These are phyloP conservation scores for Nyctibius bracteatus DNA, from an alignment of 2,113 vertebrate genomes.

Conservation along the genomic window DNA sequence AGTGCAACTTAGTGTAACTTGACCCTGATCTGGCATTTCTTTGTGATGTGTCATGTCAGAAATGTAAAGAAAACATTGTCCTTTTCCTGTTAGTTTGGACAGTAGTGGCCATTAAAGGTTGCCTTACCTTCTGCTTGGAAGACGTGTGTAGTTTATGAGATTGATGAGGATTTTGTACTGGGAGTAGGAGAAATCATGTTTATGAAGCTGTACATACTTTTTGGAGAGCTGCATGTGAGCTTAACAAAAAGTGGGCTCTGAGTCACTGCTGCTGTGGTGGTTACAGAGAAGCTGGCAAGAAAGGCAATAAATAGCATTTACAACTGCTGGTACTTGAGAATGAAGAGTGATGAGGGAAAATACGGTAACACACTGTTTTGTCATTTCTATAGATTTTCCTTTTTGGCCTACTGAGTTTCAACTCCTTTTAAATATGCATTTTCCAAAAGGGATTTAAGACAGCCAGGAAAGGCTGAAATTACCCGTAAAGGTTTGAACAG, in stretches of 20 bases:
- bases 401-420: neutral
- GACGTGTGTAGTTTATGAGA: neutral
- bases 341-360: neutral
- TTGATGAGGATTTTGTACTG: neutral
- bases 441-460: neutral
- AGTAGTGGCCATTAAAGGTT: neutral
- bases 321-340: neutral
- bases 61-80: constrained; percentile 41
- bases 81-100: neutral
- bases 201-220: neutral
- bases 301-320: neutral
- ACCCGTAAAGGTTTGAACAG: neutral
- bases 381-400: neutral
- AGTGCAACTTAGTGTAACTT: constrained; percentile 23
- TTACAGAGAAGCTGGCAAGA: neutral
- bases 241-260: neutral
- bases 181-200: neutral
- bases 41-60: constrained; percentile 40
- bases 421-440: neutral
- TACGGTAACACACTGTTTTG: neutral
- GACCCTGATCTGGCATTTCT: constrained; percentile 28
- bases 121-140: neutral
- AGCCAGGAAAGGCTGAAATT: neutral
- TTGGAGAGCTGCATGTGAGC: neutral
- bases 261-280: neutral